Base-by-base conservation (phyloP, 2,888 invertebrate genomes). In the Tricholauxania praeusta region DNA sequence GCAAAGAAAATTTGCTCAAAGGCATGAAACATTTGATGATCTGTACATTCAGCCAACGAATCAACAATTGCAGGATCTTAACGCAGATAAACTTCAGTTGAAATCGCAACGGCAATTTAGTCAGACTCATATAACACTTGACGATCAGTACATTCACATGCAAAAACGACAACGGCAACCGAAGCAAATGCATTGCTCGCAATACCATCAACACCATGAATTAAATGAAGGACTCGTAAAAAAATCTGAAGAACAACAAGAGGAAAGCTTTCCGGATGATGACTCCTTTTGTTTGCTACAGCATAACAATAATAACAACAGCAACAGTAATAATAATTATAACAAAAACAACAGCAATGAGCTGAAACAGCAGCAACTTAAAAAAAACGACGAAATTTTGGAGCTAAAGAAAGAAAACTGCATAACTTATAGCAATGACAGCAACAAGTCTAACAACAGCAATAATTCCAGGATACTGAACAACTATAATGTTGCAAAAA, bases 341-440 rank as follows among this genome's bases (percentile, higher is more conserved):
- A 39, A 49, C 49, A 14, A 14, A n/a, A 17, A 47, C 67, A 53
- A 1, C 67, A 67, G n/a, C 67, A 55, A 39, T 47, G 47, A 67
- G 12, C 15, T 19, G 14, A 55, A 55, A 19, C 14, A 47, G 6
- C 47, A 55, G 51, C 51, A 39, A 22, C 19, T n/a, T 12, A 12
- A 66, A n/a, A 53, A 53, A n/a, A 32, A 3, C 5, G 53, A 53
- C 2, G 66, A 53, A 1, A 12, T 10, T 3, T 14, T 12, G 28
- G 28, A 60, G 39, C 28, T 10, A 10, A n/a, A 57, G 22, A 19
- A 19, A n/a, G 28, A 12, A 19, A 19, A 28, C 15, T 15, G 17
- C 22, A 57, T 17, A 14, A 22, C 22, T 17, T 32, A 53, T 32
- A 47, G 17, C 12, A 55, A 51, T 51, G 1, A n/a, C n/a, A 32